Evolutionary conservation across 2,888 invertebrate species (phyloP), one percentile per base, ranked within the genome.

Genomic region (Philereme transversata): DNA sequence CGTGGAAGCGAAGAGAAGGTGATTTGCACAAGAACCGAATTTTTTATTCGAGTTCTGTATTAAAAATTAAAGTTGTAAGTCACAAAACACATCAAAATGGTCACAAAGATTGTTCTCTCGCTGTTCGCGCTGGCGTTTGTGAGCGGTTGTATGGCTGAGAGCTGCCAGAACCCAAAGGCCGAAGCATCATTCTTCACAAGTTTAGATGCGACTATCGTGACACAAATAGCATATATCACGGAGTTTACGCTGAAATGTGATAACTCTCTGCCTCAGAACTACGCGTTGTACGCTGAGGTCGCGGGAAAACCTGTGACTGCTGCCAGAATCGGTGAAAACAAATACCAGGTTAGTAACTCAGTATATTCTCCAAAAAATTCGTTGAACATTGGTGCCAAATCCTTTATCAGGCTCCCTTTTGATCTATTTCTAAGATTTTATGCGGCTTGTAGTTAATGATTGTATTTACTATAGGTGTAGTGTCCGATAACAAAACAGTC

Each of bases 151-250:
- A 69, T 80, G 4, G 87, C 84, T 8, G 78, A 87, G 54, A 84
- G 79, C 67, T 92, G 91, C 77, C 79, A 84, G 69, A 95, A 94
- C 74, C 95, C 95, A 5, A 93, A 95, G 90, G 95, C 96, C 8
- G 93, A 94, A 60, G 95, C 97, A n/a, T 94, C 94, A 55, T 95
- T 96, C 0, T 99, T 98, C 87, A 97, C 98, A 50, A 98, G 98
- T 11, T 94, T 96, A 84, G 99, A 99, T 92, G 97, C 97, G 0
- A 97, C 98, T 51, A 95, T 99, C 65, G 95, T 99, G 8, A 96
- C 96, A 68, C 96, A 95, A 82, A 97, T 99, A 71, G 98, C 98
- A 0, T 97, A 97, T 86, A 96, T 99, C 74, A 95, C 97, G 9
- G 98, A 99, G 87, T 98, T 99, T 88, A 93, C 95, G 7, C 90